Evolutionary conservation across 2,113 vertebrate species (phyloP), one percentile per base, ranked within the genome.

Genomic region (Eolophus roseicapilla): DNA sequence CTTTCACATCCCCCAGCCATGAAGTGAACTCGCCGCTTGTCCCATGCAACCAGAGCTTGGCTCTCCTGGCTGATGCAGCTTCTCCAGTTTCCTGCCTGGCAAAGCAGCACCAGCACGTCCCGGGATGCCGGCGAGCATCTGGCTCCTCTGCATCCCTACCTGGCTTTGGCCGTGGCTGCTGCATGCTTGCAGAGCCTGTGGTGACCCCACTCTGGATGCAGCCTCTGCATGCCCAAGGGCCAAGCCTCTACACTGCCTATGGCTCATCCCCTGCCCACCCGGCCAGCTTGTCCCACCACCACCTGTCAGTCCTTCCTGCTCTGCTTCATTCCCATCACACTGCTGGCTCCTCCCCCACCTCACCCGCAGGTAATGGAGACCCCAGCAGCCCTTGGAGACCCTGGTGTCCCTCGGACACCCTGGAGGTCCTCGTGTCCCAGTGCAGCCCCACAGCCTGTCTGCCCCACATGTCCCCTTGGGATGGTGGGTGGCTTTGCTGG

Each of bases 1-100:
- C 43, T 15, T 23, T 28, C 2, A 2, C 16, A 1, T 12, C 39
- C 53, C 70, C 9, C 1, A 3, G 17, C 70, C 5, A 1, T 2
- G 1, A 29, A 8, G 64, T 41, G 3, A 49, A 17, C 44, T 33
- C 2, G 1, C 69, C 18, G 2, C 52, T 15, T 21, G 24, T 63
- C 28, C 50, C 78, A 29, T 11, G 18, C 4, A 1, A 3, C 49
- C 18, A 1, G 11, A 23, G 28, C 78, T 17, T 6, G 9, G 80
- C 35, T 41, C 17, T 17, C 52, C 13, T 2, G 52, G 46, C 60
- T 24, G 73, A 2, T 31, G 53, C 79, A 39, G 43, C 62, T 46
- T 12, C 53, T 55, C 74, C 78, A 21, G 78, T 50, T 25, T 33
- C 39, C 24, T 63, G 74, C 92, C 86, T 62, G 90, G 23, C 3